These are phyloP conservation scores for Acipenser transmontanus DNA, from an alignment of 2,797 vertebrate genomes.

Conservation along the genomic window DNA sequence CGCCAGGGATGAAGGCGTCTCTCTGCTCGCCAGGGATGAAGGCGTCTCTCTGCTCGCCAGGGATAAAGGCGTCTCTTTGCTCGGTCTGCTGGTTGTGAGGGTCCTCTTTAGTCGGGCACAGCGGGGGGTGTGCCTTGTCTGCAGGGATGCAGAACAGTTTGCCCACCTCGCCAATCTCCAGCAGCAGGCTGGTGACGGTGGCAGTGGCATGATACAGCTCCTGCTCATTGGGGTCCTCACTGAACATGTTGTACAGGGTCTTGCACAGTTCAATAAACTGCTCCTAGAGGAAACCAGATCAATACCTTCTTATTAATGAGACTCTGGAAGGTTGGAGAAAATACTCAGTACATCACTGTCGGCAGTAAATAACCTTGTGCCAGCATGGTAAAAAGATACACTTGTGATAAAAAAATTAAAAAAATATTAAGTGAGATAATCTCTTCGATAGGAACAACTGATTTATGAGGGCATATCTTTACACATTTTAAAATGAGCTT, in stretches of 20 bases:
- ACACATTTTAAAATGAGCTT: no score
- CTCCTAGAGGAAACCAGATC: conserved; percentile 52
- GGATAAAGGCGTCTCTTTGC: conserved; percentile 14
- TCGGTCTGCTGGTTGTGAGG: neutral
- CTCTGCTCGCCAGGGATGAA: no score
- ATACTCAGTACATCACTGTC: no score
- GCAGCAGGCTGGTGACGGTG: conserved; percentile 86
- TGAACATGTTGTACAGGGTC: conserved; percentile 97
- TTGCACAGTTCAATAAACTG: conserved; percentile 97
- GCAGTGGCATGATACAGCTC: conserved; percentile 94
- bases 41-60: no score
- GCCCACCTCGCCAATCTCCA: conserved; percentile 94
- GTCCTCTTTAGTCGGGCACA: conserved; percentile 10
- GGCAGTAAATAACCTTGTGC: no score
- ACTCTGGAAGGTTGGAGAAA: no score
- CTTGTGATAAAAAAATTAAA: no score
- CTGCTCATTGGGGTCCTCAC: conserved; percentile 85
- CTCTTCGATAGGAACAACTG: no score
- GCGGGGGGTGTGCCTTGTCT: conserved; percentile 40
- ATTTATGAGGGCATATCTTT: no score
- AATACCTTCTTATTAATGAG: no score
- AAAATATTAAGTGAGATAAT: no score
- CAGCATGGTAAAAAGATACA: no score
- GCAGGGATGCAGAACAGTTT: conserved; percentile 69
- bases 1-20: neutral